Percentiles rank a stretch among this genome's conserved stretches.
These are phyloP conservation scores for Platygyra sinensis DNA, from an alignment of 64 coral and sea anemone genomes.

Conservation along the genomic window DNA sequence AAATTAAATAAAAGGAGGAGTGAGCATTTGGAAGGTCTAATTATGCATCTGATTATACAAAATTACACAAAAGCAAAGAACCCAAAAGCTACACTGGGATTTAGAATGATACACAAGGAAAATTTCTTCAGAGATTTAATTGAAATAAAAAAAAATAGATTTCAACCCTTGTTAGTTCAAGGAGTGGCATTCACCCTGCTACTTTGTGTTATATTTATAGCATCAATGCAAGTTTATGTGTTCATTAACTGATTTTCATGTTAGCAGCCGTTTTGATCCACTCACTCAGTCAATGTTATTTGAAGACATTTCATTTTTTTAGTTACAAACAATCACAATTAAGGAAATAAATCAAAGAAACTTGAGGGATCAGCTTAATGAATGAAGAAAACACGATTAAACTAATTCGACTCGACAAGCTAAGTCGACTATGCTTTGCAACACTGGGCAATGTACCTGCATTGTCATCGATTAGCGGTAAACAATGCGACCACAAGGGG, in stretches of 20 bases:
- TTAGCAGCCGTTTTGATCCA: no score
- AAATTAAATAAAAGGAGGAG: neutral
- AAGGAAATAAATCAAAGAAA: neutral
- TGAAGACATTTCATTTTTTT: neutral
- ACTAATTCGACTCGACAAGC: no score
- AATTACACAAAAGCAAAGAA: neutral
- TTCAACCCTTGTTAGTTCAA: neutral
- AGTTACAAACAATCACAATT: neutral
- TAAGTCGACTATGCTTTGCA: neutral
- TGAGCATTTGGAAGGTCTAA: neutral
- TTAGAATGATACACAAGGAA: neutral
- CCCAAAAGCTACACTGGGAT: neutral
- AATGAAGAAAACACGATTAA: neutral
- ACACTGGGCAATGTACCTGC: neutral
- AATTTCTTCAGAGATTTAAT: neutral
- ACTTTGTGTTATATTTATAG: neutral
- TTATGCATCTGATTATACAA: neutral
- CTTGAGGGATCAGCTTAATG: neutral
- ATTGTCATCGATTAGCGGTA: neutral
- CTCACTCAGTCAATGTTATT: neutral
- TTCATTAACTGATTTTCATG: neutral
- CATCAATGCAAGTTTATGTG: neutral
- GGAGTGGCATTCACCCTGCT: neutral
- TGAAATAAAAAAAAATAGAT: neutral
- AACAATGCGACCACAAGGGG: slow-evolving; percentile 1